Evolutionary conservation across 92 coral and sea anemone species (phyloP).

Genomic region (Zoanthus sociatus): DNA sequence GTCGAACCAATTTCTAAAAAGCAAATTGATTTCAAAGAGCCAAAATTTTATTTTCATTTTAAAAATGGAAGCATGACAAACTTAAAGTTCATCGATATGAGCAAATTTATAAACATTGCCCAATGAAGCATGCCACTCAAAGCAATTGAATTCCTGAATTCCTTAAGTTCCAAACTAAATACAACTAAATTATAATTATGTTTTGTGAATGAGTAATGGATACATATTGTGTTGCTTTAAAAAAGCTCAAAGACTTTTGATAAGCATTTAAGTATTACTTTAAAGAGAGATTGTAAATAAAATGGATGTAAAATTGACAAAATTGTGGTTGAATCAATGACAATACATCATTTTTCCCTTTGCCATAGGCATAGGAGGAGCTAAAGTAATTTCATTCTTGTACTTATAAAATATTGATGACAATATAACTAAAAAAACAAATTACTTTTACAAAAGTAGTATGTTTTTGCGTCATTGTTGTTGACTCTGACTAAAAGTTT

Average conservation of each 20-base stretch:
- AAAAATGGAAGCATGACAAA: constrained; percentile 16
- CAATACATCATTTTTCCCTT: neutral
- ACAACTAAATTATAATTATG: neutral
- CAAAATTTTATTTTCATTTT: neutral
- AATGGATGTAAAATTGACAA: neutral
- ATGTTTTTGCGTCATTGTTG: neutral
- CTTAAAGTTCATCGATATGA: neutral
- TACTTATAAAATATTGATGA: too few relatives aligned
- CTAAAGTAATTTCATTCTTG: neutral
- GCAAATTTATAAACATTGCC: constrained; percentile 17
- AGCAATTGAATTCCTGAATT: neutral
- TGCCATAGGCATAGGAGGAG: neutral
- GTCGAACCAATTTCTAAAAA: neutral
- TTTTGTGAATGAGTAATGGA: neutral
- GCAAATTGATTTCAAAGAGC: neutral
- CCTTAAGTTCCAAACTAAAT: neutral
- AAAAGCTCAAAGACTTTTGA: constrained; percentile 20
- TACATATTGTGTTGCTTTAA: constrained; percentile 24
- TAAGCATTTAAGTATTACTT: neutral
- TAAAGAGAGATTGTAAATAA: constrained; percentile 22
- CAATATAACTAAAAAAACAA: too few relatives aligned
- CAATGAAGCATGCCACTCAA: constrained; percentile 2
- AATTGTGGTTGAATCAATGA: neutral
- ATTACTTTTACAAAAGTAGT: too few relatives aligned
- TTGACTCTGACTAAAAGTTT: neutral